A percentile compares a stretch with the other conserved stretches of the same genome.
These are phyloP conservation scores for Lemur catta DNA, from an alignment of 2,797 vertebrate genomes.

Conservation along the genomic window DNA sequence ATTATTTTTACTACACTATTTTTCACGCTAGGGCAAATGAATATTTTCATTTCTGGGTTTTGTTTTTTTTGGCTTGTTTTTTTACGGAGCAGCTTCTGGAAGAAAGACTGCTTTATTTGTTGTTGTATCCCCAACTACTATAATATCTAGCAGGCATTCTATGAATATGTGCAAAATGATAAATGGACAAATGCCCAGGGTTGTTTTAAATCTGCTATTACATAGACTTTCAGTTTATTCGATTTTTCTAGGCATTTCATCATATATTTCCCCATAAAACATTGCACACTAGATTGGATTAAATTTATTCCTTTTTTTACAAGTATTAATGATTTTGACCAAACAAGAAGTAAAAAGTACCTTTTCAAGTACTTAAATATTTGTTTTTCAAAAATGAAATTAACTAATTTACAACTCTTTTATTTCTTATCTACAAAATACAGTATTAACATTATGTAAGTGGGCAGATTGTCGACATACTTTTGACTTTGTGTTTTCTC, in stretches of 20 bases:
- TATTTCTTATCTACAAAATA: slow-evolving; percentile 18
- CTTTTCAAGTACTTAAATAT: slow-evolving; percentile 17
- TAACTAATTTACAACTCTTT: not conserved
- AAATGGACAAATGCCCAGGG: not conserved
- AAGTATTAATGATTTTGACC: slow-evolving; percentile 31
- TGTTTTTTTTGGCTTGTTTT: not conserved
- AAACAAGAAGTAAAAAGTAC: not conserved
- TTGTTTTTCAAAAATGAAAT: slow-evolving; percentile 20
- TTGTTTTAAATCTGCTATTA: not conserved
- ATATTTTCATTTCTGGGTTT: not conserved
- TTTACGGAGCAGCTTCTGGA: not conserved
- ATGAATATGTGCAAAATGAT: not conserved
- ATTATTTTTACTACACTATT: not conserved
- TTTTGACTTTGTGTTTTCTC: slow-evolving; percentile 43
- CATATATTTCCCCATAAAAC: not conserved
- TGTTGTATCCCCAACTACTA: not conserved
- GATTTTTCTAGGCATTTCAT: not conserved
- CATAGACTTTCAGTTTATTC: not conserved
- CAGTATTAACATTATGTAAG: not conserved
- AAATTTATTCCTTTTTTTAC: not conserved
- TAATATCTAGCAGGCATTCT: not conserved
- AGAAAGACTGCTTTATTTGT: not conserved
- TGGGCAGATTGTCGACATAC: slow-evolving; percentile 26
- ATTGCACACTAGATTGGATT: not conserved
- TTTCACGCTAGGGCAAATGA: not conserved